A percentile compares a stretch with the other conserved stretches of the same genome.
Conservation (phyloP, 37 sponge, comb jelly and placozoan species). For the Haliclona indistincta region DNA sequence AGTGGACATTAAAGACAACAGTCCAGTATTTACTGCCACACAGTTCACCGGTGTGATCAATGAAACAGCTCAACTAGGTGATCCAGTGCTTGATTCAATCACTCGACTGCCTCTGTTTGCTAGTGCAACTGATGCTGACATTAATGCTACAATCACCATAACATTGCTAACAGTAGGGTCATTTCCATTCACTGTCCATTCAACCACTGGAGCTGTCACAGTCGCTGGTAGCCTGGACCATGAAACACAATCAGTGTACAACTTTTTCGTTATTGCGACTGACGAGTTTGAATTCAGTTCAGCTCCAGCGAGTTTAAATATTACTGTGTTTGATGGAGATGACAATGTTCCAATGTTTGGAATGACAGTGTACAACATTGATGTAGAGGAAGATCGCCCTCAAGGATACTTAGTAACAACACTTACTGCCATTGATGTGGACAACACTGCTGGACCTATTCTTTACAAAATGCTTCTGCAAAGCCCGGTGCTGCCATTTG, state of each 20-base stretch:
- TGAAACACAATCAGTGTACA: neutral
- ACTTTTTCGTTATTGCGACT: constrained; percentile 8
- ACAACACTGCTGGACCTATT: neutral
- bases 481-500: constrained; percentile 30
- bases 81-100: constrained; percentile 6
- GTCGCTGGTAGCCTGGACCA: constrained; percentile 33
- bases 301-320: constrained; percentile 17
- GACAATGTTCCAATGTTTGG: constrained; percentile 62
- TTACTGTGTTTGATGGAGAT: constrained; percentile 23
- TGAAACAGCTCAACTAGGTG: constrained; percentile 40
- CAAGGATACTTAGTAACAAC: constrained; percentile 35
- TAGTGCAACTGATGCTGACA: constrained; percentile 50
- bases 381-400: constrained; percentile 33
- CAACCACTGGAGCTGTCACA: constrained; percentile 54
- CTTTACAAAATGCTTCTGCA: neutral
- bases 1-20: constrained; percentile 60
- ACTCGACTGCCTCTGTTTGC: constrained; percentile 16
- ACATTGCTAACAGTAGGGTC: neutral
- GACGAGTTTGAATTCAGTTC: constrained; percentile 20
- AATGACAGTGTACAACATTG: neutral
- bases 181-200: constrained; percentile 41
- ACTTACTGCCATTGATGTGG: constrained; percentile 33
- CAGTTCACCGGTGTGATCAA: constrained; percentile 28
- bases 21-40: constrained; percentile 37
- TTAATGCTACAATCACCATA: constrained; percentile 29